Base-by-base conservation (phyloP, 2,888 invertebrate genomes). In the Tetragonisca angustula region DNA sequence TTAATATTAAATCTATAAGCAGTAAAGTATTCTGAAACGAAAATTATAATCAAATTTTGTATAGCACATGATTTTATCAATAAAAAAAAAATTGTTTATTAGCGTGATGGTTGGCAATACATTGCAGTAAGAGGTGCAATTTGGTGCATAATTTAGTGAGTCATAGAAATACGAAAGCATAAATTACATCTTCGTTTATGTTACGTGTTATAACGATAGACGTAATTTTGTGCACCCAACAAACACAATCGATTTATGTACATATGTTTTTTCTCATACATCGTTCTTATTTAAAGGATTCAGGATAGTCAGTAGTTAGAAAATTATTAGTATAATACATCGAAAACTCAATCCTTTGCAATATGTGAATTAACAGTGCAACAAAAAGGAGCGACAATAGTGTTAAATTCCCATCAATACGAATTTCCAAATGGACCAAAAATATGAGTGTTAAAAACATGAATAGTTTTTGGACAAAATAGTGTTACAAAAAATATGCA, bases 121-220 rank as follows among this genome's bases (percentile, higher is more conserved):
- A 91, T 91, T 91, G 91, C 91, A 91, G 91, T 90, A 91, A 91
- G 91, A 91, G 91, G 91, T 91, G 91, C 90, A 81, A 85, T 85
- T 81, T 90, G 87, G 89, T 89, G 89, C 89, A 79, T 78, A 75
- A 64, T 78, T 71, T 78, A 54, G 88, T 88, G 89, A 88, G 61
- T 81, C 64, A 88, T 86, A 89, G 11, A 76, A 52, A 87, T 67
- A 78, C 76, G 54, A 61, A 88, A 85, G 88, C 86, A 74, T 79
- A 82, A 87, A 73, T 88, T 79, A 88, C 79, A 83, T 36, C 69
- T 54, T 78, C 50, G 79, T 50, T 77, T 82, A 82, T 69, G 54
- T 86, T 84, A 88, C 82, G 79, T 61, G 49, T 83, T 81, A 68
- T 73, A 32, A 65, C 61, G 6, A 69, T 59, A 36, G 64, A 77